Percentiles rank a stretch among this genome's conserved stretches.
phyloP scores from a whole-genome alignment of 2,797 vertebrate species.

The Prionace glauca region DNA sequence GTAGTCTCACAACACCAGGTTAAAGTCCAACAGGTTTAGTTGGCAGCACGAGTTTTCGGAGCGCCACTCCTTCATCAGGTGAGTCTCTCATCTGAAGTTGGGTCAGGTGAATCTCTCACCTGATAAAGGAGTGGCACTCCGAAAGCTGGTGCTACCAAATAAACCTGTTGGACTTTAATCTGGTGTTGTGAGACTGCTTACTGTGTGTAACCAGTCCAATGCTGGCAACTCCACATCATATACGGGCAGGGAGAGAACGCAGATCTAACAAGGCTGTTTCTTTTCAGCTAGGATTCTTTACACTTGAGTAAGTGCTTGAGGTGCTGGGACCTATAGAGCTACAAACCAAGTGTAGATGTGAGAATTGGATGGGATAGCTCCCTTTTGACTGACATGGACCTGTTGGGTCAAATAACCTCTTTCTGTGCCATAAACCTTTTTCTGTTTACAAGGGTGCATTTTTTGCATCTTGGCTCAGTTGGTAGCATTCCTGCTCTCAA shows the following conservation, averaged over 20 bases:
- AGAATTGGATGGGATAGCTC: neutral
- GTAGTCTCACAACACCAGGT: too few relatives aligned
- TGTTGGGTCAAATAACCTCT: neutral
- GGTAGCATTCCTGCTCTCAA: neutral
- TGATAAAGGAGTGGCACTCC: too few relatives aligned
- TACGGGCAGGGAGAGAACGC: neutral
- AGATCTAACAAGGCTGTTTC: neutral
- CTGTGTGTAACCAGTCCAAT: too few relatives aligned
- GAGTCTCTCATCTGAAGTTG: too few relatives aligned
- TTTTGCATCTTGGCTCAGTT: neutral
- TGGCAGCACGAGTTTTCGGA: too few relatives aligned
- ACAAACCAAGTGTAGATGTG: neutral
- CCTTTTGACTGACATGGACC: neutral
- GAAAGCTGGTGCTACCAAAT: too few relatives aligned
- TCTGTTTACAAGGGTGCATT: neutral
- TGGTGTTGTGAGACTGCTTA: too few relatives aligned
- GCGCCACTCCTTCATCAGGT: too few relatives aligned
- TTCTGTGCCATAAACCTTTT: neutral
- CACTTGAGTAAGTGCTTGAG: neutral
- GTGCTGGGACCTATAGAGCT: neutral
- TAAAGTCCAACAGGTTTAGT: too few relatives aligned
- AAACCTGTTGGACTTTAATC: too few relatives aligned
- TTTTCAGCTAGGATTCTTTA: neutral
- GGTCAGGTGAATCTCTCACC: too few relatives aligned
- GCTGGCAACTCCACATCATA: too few relatives aligned